These are phyloP conservation scores for Gallinago media DNA, from an alignment of 2,113 vertebrate species.

Conservation along the genomic window DNA sequence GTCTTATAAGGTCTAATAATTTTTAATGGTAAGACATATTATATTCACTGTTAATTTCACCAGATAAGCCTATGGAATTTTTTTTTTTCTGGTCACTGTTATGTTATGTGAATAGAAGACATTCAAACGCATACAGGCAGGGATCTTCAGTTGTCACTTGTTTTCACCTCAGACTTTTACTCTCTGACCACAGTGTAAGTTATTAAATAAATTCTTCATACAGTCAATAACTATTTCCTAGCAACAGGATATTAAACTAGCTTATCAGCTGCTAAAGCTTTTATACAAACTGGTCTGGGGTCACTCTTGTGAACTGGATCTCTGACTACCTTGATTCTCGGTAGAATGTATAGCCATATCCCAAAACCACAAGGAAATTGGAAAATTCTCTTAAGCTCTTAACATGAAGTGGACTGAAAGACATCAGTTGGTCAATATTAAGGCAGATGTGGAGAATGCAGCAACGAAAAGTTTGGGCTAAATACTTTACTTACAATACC, in stretches of 20 bases:
- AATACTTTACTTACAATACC: not conserved
- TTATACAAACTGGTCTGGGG: not conserved
- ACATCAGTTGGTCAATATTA: not conserved
- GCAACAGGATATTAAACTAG: not conserved
- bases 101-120: not conserved
- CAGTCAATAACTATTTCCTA: not conserved
- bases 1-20: not conserved
- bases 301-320: not conserved
- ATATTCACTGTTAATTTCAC: not conserved
- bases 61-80: not conserved
- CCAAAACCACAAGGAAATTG: not conserved
- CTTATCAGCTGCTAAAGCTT: not conserved
- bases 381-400: not conserved
- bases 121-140: not conserved
- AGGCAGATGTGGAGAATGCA: not conserved
- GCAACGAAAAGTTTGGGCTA: not conserved
- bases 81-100: not conserved
- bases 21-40: not conserved
- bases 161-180: not conserved
- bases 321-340: not conserved
- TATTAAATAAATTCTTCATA: slow-evolving; percentile 1
- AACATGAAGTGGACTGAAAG: not conserved
- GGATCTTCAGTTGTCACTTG: not conserved
- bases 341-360: not conserved
- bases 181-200: not conserved